Percentiles rank a stretch among this genome's conserved stretches.
Conservation (phyloP, 2,888 invertebrate genomes). For the Parelbella ahira region DNA sequence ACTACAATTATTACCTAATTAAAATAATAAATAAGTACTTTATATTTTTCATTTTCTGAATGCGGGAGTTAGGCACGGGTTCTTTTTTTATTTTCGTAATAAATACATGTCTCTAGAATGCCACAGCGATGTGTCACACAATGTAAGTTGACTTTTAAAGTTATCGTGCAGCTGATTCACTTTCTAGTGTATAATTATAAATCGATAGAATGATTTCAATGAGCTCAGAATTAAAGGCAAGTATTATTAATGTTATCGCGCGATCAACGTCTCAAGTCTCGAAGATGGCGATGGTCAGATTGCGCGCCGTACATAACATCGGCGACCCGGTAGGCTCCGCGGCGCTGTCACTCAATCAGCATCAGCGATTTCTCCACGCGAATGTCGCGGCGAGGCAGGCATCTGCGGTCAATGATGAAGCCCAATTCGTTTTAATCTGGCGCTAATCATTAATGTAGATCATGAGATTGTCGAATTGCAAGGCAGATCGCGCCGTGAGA, state of each 20-base stretch:
- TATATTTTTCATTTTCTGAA: too few relatives aligned
- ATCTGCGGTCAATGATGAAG: constrained; percentile 48
- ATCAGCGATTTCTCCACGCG: constrained; percentile 61
- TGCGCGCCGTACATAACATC: constrained; percentile 57
- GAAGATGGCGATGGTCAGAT: constrained; percentile 51
- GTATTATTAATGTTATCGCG: constrained; percentile 63
- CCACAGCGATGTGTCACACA: constrained; percentile 2
- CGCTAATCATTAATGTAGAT: constrained; percentile 76
- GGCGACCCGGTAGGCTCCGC: constrained; percentile 52
- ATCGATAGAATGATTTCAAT: constrained; percentile 56
- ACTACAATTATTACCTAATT: too few relatives aligned
- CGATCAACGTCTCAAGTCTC: constrained; percentile 45
- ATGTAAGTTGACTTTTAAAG: constrained; percentile 8
- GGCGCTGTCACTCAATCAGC: constrained; percentile 61
- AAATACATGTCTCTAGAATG: too few relatives aligned
- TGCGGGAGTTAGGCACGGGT: too few relatives aligned
- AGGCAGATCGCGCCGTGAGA: constrained; percentile 71
- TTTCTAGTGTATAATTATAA: constrained; percentile 68
- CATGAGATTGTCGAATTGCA: constrained; percentile 68
- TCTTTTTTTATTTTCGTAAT: too few relatives aligned
- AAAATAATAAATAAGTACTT: too few relatives aligned
- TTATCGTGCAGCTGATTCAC: constrained; percentile 57
- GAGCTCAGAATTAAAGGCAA: constrained; percentile 56
- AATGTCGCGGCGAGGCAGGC: constrained; percentile 66
- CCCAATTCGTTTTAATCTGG: constrained; percentile 70